Percentiles rank a stretch among this genome's conserved stretches.
Evolutionary conservation across 2,113 vertebrate species (phyloP).

Genomic region (Egretta garzetta): DNA sequence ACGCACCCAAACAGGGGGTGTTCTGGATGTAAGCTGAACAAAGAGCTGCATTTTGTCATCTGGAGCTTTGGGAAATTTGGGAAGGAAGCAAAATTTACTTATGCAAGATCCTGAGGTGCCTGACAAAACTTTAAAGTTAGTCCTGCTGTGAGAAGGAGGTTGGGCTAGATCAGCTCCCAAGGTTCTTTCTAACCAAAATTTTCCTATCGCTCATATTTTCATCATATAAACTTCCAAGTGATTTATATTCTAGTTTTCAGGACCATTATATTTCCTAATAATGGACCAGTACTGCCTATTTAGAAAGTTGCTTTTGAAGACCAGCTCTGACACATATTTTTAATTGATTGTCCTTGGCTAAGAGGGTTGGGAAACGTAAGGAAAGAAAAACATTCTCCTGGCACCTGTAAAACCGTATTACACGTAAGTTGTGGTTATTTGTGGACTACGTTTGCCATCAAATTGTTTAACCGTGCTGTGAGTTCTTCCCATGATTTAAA

Average conservation of each 20-base stretch:
- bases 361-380: background rate
- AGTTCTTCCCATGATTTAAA: background rate
- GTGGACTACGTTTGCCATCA: background rate
- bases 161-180: background rate
- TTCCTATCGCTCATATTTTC: background rate
- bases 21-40: background rate
- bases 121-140: background rate
- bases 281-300: background rate
- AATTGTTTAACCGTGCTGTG: background rate
- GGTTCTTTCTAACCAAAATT: background rate
- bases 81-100: background rate
- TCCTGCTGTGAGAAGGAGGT: background rate
- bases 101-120: background rate
- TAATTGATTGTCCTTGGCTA: background rate
- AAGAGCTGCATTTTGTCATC: background rate
- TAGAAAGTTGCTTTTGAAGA: background rate
- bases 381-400: background rate
- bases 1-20: background rate
- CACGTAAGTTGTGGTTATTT: background rate
- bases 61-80: background rate
- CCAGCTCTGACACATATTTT: background rate
- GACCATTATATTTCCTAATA: background rate
- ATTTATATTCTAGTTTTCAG: background rate
- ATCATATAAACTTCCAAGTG: background rate
- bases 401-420: background rate